Evolutionary conservation across 2,113 vertebrate species (phyloP).

Genomic region (Rhegmatorhina hoffmannsi): DNA sequence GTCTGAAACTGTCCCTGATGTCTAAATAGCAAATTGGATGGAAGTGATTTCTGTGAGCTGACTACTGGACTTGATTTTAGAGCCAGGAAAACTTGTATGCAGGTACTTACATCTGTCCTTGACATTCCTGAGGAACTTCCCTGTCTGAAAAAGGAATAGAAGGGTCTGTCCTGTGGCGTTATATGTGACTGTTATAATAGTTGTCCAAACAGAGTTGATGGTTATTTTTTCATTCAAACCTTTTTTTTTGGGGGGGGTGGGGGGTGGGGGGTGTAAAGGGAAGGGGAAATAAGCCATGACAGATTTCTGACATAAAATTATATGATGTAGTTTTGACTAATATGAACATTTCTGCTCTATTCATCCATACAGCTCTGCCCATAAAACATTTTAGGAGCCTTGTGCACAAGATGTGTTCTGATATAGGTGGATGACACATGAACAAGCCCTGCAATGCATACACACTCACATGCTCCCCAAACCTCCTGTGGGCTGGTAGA

Average conservation of each 20-base stretch:
- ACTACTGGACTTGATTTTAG: neutral
- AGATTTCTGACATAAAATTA: constrained; percentile 32
- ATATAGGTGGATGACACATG: neutral
- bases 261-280: too few species aligned
- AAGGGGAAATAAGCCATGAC: neutral
- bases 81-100: neutral
- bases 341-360: neutral
- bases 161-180: neutral
- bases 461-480: neutral
- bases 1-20: neutral
- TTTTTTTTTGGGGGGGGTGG: too few species aligned
- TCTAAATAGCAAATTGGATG: neutral
- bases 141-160: neutral
- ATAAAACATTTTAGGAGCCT: constrained; percentile 35
- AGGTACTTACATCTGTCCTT: neutral
- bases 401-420: neutral
- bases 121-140: neutral
- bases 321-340: constrained; percentile 7
- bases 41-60: neutral
- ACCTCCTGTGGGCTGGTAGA: neutral
- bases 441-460: neutral
- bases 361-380: neutral
- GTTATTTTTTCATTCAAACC: neutral
- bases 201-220: neutral
- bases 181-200: neutral